phyloP scores from a whole-genome alignment of 2,888 invertebrate genomes.

The Leucoptera coffeella region DNA sequence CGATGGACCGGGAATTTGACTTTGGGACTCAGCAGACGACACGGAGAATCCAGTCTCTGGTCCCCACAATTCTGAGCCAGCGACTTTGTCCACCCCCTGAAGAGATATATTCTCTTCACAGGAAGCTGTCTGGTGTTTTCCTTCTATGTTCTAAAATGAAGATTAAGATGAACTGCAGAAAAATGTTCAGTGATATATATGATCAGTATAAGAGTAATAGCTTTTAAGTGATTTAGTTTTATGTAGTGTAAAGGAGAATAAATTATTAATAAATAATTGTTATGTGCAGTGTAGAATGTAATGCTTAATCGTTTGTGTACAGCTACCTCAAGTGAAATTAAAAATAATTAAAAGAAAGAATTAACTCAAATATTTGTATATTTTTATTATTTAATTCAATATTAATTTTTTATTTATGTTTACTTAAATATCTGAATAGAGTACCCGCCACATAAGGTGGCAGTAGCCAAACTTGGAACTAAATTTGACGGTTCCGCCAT shows the following conservation, averaged over 20 bases:
- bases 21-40: slow-evolving; percentile 81
- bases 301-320: too few relatives aligned
- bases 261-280: too few relatives aligned
- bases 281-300: too few relatives aligned
- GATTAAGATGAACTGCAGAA: slow-evolving; percentile 73
- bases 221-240: slow-evolving; percentile 1
- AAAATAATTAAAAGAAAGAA: too few relatives aligned
- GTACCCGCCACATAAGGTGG: too few relatives aligned
- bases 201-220: slow-evolving; percentile 49
- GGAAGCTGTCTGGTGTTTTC: slow-evolving; percentile 94
- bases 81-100: slow-evolving; percentile 95
- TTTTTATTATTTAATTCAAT: too few relatives aligned
- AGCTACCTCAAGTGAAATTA: too few relatives aligned
- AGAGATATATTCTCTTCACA: slow-evolving; percentile 95
- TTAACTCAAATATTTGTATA: too few relatives aligned
- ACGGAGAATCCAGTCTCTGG: slow-evolving; percentile 72
- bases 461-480: too few relatives aligned
- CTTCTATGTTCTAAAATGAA: slow-evolving; percentile 83
- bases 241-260: background rate
- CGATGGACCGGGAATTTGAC: slow-evolving; percentile 70
- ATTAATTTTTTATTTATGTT: too few relatives aligned
- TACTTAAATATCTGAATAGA: too few relatives aligned
- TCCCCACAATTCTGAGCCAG: slow-evolving; percentile 92
- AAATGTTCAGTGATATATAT: slow-evolving; percentile 78
- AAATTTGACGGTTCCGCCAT: too few relatives aligned